A percentile compares a stretch with the other conserved stretches of the same genome.
Conservation (phyloP, 1,140 invertebrate genomes). For the Mycetomoellerius zeteki region DNA sequence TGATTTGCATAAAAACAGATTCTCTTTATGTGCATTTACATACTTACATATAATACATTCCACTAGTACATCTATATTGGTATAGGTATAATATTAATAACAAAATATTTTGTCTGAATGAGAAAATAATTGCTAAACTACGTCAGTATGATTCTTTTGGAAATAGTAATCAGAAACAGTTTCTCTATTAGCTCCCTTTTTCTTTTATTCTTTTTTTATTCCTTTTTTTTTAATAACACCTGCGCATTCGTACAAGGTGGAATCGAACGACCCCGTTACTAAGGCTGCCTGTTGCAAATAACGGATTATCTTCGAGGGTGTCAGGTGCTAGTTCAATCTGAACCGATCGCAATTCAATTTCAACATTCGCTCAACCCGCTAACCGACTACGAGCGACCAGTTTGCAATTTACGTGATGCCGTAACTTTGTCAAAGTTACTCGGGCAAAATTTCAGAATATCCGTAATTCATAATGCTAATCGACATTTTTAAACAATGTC, state of each 20-base stretch:
- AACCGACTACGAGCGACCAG: constrained; percentile 72
- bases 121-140: neutral
- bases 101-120: neutral
- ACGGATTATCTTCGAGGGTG: constrained; percentile 78
- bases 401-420: constrained; percentile 69
- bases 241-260: constrained; percentile 57
- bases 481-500: constrained; percentile 29
- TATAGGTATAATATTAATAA: neutral
- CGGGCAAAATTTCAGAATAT: constrained; percentile 56
- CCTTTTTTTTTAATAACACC: constrained; percentile 61
- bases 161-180: neutral
- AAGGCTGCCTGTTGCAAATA: constrained; percentile 77
- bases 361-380: constrained; percentile 77
- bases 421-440: constrained; percentile 67
- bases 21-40: neutral
- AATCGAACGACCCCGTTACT: constrained; percentile 64
- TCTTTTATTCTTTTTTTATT: neutral
- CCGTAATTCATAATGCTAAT: constrained; percentile 50
- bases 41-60: neutral
- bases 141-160: neutral
- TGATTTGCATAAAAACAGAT: neutral
- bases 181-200: constrained; percentile 14
- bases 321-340: constrained; percentile 79
- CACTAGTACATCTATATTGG: neutral
- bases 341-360: constrained; percentile 78